A percentile compares a stretch with the other conserved stretches of the same genome.
Conservation (phyloP, 2,888 invertebrate species). For the Drosophila macrospina region DNA sequence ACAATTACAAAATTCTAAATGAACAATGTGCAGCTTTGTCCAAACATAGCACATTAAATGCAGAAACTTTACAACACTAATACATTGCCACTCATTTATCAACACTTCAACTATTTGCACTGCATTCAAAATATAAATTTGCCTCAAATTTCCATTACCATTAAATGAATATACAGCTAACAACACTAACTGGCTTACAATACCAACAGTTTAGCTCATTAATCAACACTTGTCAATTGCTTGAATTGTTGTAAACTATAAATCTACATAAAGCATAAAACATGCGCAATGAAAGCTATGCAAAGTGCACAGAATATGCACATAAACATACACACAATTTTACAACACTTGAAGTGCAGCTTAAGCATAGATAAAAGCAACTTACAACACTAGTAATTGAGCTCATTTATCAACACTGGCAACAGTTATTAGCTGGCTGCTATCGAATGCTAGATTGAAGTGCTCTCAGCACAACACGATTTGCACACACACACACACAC, state of each 20-base stretch:
- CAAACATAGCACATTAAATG: neutral
- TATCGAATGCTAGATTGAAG: neutral
- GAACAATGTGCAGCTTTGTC: no score
- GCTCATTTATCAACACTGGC: neutral
- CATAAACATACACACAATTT: neutral
- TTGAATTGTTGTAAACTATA: neutral
- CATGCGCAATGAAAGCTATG: neutral
- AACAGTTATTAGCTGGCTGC: neutral
- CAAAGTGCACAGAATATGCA: no score
- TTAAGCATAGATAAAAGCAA: neutral
- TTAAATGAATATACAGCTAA: no score
- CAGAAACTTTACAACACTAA: neutral
- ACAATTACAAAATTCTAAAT: no score
- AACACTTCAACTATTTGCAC: no score
- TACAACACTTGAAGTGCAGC: neutral
- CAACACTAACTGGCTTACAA: no score
- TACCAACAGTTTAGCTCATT: neutral
- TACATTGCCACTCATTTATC: no score
- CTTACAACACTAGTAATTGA: neutral
- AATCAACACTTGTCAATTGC: neutral
- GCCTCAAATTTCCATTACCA: no score
- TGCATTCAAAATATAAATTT: no score
- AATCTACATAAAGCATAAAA: neutral
- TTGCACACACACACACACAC: constrained; percentile 14
- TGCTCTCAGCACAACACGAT: no score